Evolutionary conservation across 2,797 vertebrate genomes (phyloP), one percentile per base, ranked within the genome.

Genomic region (Astyanax mexicanus): DNA sequence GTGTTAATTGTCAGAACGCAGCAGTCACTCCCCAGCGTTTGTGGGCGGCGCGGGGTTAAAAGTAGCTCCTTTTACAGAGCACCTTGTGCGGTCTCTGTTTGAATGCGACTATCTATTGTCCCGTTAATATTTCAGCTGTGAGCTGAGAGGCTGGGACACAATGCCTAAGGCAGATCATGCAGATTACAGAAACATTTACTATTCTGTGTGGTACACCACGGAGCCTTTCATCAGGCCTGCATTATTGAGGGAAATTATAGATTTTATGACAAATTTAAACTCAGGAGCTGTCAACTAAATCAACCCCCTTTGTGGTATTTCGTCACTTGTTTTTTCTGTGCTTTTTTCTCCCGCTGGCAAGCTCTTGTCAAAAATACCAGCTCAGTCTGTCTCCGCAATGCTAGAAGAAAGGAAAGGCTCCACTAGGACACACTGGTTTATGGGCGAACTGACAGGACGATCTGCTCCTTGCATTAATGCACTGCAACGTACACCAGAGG

Each of bases 141-240:
- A 68, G 66, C 76, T 37, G 81, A 83, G 87, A 86, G 86, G 84
- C 81, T 85, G 83, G 82, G 85, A 80, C 83, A 74, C 51, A 54
- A 25, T 23, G 87, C 88, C 85, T 12, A 17, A 60, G 85, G 86
- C 81, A 8, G 52, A 83, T 62, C 78, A 57, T 68, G 72, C 47
- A 77, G 84, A 90, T 89, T 84, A 84, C 80, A 87, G 85, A 83
- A 87, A 83, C 83, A 79, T 86, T 89, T 86, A 83, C 86, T 79
- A 80, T 84, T 83, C 73, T 69, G 69, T 83, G 85, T 29, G 86
- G 88, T 87, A 79, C 84, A 79, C 62, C 78, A 78, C 65, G 57
- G 27, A 78, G 75, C 72, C 77, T 81, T 80, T 74, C 79, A 72
- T 86, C 84, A 85, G 75, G 73, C 79, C 80, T 87, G 84, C 77